Conservation (phyloP, 2,113 vertebrate species). For the Elephantulus edwardii region DNA sequence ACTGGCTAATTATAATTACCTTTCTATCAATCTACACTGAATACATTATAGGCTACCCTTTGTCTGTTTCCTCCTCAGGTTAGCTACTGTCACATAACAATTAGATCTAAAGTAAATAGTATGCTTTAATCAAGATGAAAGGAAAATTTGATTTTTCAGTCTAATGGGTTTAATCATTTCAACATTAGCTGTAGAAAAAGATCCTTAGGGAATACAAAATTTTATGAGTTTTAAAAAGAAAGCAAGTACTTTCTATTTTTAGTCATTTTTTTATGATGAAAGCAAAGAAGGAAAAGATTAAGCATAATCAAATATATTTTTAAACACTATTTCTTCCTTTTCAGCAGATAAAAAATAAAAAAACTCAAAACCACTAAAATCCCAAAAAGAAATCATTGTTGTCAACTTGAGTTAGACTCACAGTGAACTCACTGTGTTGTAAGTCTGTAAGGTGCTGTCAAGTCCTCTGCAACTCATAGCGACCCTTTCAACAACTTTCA, state of each 20-base stretch:
- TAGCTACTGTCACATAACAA: background rate
- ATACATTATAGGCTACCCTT: background rate
- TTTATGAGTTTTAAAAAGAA: background rate
- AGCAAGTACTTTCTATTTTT: background rate
- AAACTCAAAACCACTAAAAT: too few relatives aligned
- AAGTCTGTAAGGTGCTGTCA: too few relatives aligned
- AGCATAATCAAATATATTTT: background rate
- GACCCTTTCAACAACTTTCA: too few relatives aligned
- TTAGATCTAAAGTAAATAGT: background rate
- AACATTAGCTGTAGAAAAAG: slow-evolving; percentile 7
- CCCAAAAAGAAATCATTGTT: too few relatives aligned
- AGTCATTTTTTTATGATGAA: background rate
- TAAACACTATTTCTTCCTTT: background rate
- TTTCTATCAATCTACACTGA: background rate
- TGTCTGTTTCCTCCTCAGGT: background rate
- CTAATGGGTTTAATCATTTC: slow-evolving; percentile 26
- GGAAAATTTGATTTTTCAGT: slow-evolving; percentile 14
- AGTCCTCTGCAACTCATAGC: too few relatives aligned
- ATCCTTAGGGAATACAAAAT: background rate
- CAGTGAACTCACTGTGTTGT: too few relatives aligned
- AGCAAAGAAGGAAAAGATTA: background rate
- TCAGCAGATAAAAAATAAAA: background rate
- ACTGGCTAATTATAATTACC: background rate
- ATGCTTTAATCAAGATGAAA: background rate
- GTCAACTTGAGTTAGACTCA: background rate